Evolutionary conservation across 92 coral and sea anemone species (phyloP), one percentile per base, ranked within the genome.

Genomic region (Desmophyllum pertusum): DNA sequence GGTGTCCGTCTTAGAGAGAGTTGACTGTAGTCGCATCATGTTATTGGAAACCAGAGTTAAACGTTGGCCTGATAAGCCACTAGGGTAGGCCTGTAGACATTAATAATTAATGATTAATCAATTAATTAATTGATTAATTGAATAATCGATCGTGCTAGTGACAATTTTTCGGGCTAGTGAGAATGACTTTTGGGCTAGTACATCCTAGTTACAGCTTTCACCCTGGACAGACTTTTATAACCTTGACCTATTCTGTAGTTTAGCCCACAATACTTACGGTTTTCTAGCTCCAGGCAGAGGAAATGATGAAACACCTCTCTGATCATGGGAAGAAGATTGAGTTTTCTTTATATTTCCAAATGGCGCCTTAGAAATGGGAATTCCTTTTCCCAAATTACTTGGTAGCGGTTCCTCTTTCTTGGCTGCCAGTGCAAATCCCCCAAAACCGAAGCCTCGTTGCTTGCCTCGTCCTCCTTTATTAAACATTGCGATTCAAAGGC

Each of bases 401-500:
- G 84, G 84, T 4, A 80, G 41, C 37, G 68, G 67, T 35, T 90
- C 66, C 70, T 94, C 94, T 55, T 93, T 93, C 87, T 97, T 97
- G 51, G 90, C 90, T 76, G 98, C 90, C 76, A 97, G 50, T 10
- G 94, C 79, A 89, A 97, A 97, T 51, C 99, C 99, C 9, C 98
- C 92, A 59, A 97, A 97, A 10, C 99, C 99, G 78, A 97, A 94
- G n/a, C 99, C 99, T 65, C 95, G 81, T 43, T 84, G 94, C 73
- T 92, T 97, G 3, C 98, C 99, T 50, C 66, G 89, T 38, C 98
- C 98, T 67, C 99, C 99, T 75, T 90, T 94, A 61, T 92, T 92
- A 69, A 86, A 97, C 98, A 94, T 97, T 45, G 75, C 48, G 69
- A 64, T 59, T 19, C 67, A 62, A 62, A 62, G 35, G 35, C 10